phyloP scores from a whole-genome alignment of 2,113 vertebrate species.

The Orthonyx spaldingii region DNA sequence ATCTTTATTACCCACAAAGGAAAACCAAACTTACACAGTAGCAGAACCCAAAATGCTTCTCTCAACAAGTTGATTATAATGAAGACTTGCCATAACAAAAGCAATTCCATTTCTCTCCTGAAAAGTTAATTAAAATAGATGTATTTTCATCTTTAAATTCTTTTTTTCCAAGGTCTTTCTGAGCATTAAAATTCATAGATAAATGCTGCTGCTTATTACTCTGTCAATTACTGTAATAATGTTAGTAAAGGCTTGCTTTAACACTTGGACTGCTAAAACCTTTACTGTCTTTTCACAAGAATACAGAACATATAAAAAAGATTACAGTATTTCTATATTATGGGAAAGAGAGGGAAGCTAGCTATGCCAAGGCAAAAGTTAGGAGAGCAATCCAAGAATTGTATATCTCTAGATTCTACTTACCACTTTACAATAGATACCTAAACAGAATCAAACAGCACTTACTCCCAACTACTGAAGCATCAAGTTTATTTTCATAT shows the following conservation, averaged over 20 bases:
- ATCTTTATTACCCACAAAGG: neutral
- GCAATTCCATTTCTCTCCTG: constrained; percentile 80
- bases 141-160: constrained; percentile 21
- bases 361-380: neutral
- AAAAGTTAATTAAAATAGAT: constrained; percentile 59
- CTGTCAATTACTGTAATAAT: neutral
- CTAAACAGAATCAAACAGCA: neutral
- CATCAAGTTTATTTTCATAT: neutral
- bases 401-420: neutral
- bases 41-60: constrained; percentile 79
- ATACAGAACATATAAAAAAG: neutral
- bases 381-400: neutral
- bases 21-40: constrained; percentile 72
- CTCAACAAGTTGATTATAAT: constrained; percentile 85
- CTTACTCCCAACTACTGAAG: neutral
- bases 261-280: neutral
- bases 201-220: neutral
- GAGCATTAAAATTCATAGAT: constrained; percentile 28
- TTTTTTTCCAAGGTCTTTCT: neutral
- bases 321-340: neutral
- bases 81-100: constrained; percentile 83
- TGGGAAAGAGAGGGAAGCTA: neutral
- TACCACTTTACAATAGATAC: neutral
- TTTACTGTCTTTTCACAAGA: neutral
- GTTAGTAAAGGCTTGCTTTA: neutral